These are phyloP conservation scores for Caenorhabditis briggsae DNA, from an alignment of 1,140 invertebrate genomes.

Conservation along the genomic window DNA sequence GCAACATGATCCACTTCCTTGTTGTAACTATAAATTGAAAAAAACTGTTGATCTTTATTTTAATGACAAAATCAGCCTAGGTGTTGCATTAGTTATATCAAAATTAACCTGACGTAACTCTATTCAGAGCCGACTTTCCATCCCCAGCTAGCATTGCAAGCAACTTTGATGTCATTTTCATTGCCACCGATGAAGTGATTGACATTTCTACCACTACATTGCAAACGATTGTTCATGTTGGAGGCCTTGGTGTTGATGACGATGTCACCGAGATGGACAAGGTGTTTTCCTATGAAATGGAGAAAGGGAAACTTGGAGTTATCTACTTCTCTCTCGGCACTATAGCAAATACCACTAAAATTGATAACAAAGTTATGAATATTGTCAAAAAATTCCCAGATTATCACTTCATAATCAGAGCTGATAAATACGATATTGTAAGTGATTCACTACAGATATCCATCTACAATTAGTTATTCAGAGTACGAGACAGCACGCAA, in stretches of 20 bases:
- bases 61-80: too few relatives aligned
- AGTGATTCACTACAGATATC: background rate
- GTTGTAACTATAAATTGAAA: too few relatives aligned
- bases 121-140: constrained; percentile 58
- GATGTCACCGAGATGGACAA: constrained; percentile 35
- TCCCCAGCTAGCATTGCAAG: constrained; percentile 33
- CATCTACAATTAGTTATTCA: background rate
- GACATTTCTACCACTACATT: constrained; percentile 61
- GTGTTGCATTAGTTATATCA: too few relatives aligned
- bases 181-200: constrained; percentile 63
- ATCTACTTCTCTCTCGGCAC: constrained; percentile 64
- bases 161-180: constrained; percentile 60
- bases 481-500: constrained; percentile 29
- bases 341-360: constrained; percentile 59
- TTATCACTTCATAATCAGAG: constrained; percentile 61
- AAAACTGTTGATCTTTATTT: too few relatives aligned
- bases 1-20: too few relatives aligned
- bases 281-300: constrained; percentile 52
- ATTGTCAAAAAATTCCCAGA: constrained; percentile 58
- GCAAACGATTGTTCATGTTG: constrained; percentile 63
- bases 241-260: constrained; percentile 60
- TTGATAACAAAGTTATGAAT: constrained; percentile 41
- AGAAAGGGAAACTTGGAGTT: constrained; percentile 61
- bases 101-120: too few relatives aligned
- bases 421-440: constrained; percentile 59